Conservation (phyloP, 2,113 vertebrate genomes). For the Hipposideros armiger region DNA sequence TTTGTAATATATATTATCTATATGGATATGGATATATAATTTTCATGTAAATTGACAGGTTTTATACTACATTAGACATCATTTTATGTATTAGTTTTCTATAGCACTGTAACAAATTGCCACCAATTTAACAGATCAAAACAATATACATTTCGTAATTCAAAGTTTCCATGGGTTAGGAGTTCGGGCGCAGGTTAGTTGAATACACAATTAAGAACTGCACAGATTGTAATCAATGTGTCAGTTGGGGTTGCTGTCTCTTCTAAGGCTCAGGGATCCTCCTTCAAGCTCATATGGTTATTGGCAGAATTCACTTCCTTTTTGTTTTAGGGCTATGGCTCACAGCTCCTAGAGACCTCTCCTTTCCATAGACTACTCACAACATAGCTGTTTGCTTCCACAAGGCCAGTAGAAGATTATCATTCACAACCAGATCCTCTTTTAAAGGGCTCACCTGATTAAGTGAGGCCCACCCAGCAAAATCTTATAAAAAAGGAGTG, state of each 20-base stretch:
- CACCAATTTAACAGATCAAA: background rate
- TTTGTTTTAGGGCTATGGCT: background rate
- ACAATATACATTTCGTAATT: background rate
- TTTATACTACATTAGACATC: background rate
- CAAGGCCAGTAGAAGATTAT: background rate
- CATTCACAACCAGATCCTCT: background rate
- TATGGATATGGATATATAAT: background rate
- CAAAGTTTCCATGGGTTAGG: background rate
- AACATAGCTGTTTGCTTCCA: background rate
- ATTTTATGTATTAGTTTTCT: background rate
- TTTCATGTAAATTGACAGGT: background rate
- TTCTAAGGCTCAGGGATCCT: background rate
- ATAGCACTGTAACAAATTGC: background rate
- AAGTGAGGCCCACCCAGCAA: background rate
- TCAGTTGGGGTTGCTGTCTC: background rate
- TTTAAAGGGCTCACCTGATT: slow-evolving; percentile 10
- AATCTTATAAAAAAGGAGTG: background rate
- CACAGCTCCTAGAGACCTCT: background rate
- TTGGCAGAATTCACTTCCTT: background rate
- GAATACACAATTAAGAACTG: background rate
- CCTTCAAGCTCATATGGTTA: background rate
- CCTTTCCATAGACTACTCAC: background rate
- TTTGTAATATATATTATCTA: background rate
- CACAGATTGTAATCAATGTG: background rate
- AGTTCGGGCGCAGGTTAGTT: background rate